Percentiles rank a stretch among this genome's conserved stretches.
Conservation (phyloP, 2,888 invertebrate species). For the Fragum sueziense region DNA sequence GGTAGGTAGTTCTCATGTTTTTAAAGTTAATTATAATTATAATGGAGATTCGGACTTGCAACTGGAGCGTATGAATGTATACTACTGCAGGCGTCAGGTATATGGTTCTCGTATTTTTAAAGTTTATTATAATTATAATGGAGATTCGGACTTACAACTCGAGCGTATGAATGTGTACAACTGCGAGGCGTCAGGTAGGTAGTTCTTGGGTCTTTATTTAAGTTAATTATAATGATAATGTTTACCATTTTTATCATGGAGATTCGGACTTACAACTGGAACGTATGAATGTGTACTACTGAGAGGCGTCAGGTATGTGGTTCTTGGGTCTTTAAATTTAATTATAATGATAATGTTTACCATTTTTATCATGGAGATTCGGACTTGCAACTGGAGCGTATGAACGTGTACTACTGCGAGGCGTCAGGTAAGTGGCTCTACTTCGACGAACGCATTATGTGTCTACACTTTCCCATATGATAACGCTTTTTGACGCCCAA, state of each 20-base stretch:
- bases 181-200: background rate
- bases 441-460: too few relatives aligned
- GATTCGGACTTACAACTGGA: conserved; percentile 3
- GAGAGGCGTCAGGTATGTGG: background rate
- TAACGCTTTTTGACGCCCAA: too few relatives aligned
- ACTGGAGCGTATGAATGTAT: conserved; percentile 5
- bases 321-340: background rate
- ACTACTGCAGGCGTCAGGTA: background rate
- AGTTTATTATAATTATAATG: background rate
- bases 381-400: conserved; percentile 92
- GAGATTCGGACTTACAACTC: background rate
- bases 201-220: too few relatives aligned
- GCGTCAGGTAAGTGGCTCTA: conserved; percentile 85
- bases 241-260: too few relatives aligned
- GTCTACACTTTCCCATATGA: too few relatives aligned
- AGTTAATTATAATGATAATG: too few relatives aligned
- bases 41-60: conserved; percentile 2
- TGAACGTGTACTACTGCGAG: conserved; percentile 96
- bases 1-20: background rate
- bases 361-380: conserved; percentile 86
- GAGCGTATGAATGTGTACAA: background rate
- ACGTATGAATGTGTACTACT: conserved; percentile 1
- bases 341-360: background rate
- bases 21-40: background rate
- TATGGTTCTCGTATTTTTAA: background rate